Base-by-base conservation (phyloP, 2,113 vertebrate species). In the Pseudopipra pipra region DNA sequence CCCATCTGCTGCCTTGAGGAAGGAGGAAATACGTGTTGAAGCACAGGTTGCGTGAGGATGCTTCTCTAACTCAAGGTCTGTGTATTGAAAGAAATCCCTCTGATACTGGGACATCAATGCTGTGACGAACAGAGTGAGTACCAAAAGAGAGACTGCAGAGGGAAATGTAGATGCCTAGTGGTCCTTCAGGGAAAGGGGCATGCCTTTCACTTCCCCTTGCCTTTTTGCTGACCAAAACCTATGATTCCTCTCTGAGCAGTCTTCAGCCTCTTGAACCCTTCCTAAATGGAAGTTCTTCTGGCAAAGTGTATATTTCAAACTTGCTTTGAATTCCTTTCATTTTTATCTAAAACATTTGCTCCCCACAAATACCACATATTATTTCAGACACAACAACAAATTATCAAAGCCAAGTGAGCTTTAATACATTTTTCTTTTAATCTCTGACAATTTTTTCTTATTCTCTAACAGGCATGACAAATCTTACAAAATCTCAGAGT, bases 391-490 rank as follows among this genome's bases (percentile, higher is more conserved):
- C 33, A 94, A 87, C 8, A 88, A 16, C 41, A 92, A 93, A 79
- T 14, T 79, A 62, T 14, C 54, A 75, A 90, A 89, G 6, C 5
- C 5, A 5, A 63, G 22, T 21, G 39, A 92, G 28, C 6, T 87
- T 77, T 83, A 90, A 82, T 82, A 74, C 8, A 35, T 91, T 95
- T 96, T 86, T 85, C 73, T 90, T 81, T 82, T 92, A 81, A 88
- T 89, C 17, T 85, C 70, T 72, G 79, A 37, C 14, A 31, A 8
- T 27, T 75, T 70, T 68, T 76, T 39, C 9, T 51, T 87, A 52
- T 95, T 92, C 95, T 79, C 14, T 89, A 68, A 76, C n/a, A 83
- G 24, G 55, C 79, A 54, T 90, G 84, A 82, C 84, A 89, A 90
- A 78, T 37, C 47, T 47, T 92, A 59, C 12, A 47, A 91, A 86